phyloP scores from a whole-genome alignment of 2,797 vertebrate species.

The Rallus crepitans region DNA sequence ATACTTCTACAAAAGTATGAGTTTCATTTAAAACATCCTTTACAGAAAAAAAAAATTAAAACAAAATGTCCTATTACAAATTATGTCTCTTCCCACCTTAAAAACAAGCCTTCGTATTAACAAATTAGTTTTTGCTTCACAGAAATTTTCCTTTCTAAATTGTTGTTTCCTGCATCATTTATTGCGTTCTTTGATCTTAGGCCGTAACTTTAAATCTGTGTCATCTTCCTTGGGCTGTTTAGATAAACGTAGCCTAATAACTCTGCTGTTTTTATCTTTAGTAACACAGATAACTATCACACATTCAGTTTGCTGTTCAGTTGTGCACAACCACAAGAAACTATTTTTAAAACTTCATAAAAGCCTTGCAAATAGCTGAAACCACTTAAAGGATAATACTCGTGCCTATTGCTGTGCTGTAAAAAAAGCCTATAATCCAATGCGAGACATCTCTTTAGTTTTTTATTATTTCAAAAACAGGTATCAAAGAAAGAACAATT shows the following conservation, averaged over 20 bases:
- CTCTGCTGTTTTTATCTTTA: slow-evolving; percentile 74
- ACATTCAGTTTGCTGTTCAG: slow-evolving; percentile 59
- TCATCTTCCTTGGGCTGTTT: slow-evolving; percentile 67
- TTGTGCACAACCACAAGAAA: slow-evolving; percentile 51
- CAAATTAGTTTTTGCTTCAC: slow-evolving; percentile 64
- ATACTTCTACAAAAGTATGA: not conserved
- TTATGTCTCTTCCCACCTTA: not conserved
- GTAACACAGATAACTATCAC: slow-evolving; percentile 76
- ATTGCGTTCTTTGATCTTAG: slow-evolving; percentile 81
- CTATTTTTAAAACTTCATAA: slow-evolving; percentile 73
- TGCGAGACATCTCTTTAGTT: not conserved
- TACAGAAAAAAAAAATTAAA: not conserved
- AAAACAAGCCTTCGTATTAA: slow-evolving; percentile 63
- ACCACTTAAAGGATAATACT: slow-evolving; percentile 37
- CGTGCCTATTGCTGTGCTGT: not conserved
- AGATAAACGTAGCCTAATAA: slow-evolving; percentile 78
- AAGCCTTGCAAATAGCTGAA: slow-evolving; percentile 46
- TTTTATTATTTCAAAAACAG: not conserved
- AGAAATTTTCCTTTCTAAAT: slow-evolving; percentile 61
- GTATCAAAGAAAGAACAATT: not conserved
- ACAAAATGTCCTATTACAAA: not conserved
- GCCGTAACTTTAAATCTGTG: slow-evolving; percentile 64
- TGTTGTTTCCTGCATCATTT: slow-evolving; percentile 77
- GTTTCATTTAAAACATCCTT: not conserved
- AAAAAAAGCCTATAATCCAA: not conserved